Evolutionary conservation across 2,888 invertebrate genomes (phyloP), one percentile per base, ranked within the genome.

Genomic region (Troilus luridus): DNA sequence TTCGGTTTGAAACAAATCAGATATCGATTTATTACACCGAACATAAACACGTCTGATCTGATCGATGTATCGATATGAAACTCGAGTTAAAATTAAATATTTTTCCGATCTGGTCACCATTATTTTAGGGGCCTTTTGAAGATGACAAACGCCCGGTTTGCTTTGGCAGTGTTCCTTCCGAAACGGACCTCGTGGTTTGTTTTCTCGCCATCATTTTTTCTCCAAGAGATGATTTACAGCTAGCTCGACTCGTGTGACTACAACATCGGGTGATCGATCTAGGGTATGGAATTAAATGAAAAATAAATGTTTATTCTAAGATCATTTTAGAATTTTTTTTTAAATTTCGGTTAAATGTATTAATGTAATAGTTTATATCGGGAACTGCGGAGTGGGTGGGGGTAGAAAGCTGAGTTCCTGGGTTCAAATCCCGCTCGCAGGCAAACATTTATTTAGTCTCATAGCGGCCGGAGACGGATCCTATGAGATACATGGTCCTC

Each of bases 31-130:
- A 67, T 67, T 67, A 67, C 14, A 12, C 3, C 24, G 11, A 67
- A 67, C 12, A 11, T 12, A 67, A 67, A 67, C 67, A 67, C 67
- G 6, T 14, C 24, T 24, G 67, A 67, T 67, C 24, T 67, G 67
- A 67, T 67, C 67, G 24, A 67, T 67, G 67, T 67, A 67, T 67
- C 67, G 12, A 67, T 67, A 67, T 67, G 67, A 67, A 67, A 67
- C 67, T 67, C 67, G 67, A 67, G 67, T 67, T 67, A 67, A 67
- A 67, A 12, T 67, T 67, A 67, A 67, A 67, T 67, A 24, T 24
- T 67, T 27, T 14, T 14, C 24, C 24, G 24, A 67, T 12, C 24
- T 67, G 67, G 67, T 67, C 67, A 64, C 64, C 64, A 64, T 64
- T 64, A 64, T 64, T 64, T 64, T 21, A 8, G 64, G 64, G 21